phyloP scores from a whole-genome alignment of 2,113 vertebrate genomes.

The Alethe castanea region DNA sequence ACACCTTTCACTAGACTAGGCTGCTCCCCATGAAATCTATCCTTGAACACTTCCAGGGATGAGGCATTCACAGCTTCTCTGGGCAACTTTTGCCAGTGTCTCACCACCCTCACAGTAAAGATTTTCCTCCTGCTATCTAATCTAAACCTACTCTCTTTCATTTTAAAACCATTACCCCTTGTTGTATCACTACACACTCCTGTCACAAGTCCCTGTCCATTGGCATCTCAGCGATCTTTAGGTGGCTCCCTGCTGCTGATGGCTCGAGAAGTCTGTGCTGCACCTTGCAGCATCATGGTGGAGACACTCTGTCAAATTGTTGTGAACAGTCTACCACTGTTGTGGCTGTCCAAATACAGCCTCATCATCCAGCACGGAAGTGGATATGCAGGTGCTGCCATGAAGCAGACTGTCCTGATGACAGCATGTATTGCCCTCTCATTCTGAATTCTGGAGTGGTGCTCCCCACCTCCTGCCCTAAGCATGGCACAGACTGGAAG shows the following conservation, averaged over 20 bases:
- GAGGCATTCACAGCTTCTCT: neutral
- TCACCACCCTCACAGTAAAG: neutral
- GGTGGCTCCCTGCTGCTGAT: neutral
- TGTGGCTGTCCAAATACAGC: neutral
- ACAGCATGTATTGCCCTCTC: neutral
- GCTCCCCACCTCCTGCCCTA: neutral
- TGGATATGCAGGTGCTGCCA: neutral
- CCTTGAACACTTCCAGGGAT: neutral
- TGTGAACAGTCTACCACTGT: neutral
- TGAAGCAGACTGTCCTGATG: neutral
- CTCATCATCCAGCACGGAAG: neutral
- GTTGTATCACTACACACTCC: neutral
- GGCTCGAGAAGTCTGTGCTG: neutral
- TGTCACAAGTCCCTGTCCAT: neutral
- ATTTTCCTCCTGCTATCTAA: neutral
- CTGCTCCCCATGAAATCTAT: neutral
- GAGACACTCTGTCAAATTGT: neutral
- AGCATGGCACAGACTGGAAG: neutral
- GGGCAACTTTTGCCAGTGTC: neutral
- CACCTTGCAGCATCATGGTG: neutral
- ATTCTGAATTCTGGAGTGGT: neutral
- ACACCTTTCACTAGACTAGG: neutral
- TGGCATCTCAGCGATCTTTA: neutral
- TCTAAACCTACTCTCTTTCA: neutral
- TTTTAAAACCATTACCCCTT: neutral